Evolutionary conservation across 2,888 invertebrate species (phyloP).

Genomic region (Amphipoea oculea): DNA sequence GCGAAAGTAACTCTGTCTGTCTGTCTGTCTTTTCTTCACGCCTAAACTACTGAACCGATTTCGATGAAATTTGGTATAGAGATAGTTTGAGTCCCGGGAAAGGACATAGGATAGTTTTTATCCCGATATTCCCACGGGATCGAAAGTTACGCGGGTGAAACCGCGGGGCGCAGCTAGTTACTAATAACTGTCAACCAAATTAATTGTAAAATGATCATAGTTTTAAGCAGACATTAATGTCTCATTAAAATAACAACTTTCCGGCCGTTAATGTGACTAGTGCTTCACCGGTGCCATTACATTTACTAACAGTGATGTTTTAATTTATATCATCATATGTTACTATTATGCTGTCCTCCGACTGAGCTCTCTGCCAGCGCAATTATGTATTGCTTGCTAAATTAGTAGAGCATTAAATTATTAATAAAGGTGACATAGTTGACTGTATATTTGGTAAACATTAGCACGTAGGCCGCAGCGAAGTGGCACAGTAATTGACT

Average conservation of each 20-base stretch:
- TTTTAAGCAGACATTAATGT: conserved; percentile 42
- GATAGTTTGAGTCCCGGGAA: too few relatives aligned
- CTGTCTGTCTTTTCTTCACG: too few relatives aligned
- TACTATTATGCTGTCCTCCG: conserved; percentile 70
- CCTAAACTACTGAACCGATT: too few relatives aligned
- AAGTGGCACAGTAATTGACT: conserved; percentile 54
- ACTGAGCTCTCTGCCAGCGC: conserved; percentile 75
- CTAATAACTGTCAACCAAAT: conserved; percentile 27
- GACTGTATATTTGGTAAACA: conserved; percentile 60
- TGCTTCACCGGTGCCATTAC: conserved; percentile 50
- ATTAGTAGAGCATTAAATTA: conserved; percentile 66
- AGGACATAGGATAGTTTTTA: too few relatives aligned
- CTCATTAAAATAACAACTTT: conserved; percentile 49
- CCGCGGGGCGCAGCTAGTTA: too few relatives aligned
- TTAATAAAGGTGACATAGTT: conserved; percentile 62
- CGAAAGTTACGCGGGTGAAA: too few relatives aligned
- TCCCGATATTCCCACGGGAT: too few relatives aligned
- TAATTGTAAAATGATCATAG: conserved; percentile 41
- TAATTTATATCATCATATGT: conserved; percentile 60
- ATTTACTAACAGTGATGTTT: conserved; percentile 63
- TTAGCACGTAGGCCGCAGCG: conserved; percentile 35
- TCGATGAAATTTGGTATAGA: too few relatives aligned
- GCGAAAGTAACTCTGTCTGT: too few relatives aligned
- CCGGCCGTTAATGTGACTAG: conserved; percentile 45
- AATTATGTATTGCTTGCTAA: conserved; percentile 70